Conservation (phyloP, 2,797 vertebrate species). For the Poecilia gillii region DNA sequence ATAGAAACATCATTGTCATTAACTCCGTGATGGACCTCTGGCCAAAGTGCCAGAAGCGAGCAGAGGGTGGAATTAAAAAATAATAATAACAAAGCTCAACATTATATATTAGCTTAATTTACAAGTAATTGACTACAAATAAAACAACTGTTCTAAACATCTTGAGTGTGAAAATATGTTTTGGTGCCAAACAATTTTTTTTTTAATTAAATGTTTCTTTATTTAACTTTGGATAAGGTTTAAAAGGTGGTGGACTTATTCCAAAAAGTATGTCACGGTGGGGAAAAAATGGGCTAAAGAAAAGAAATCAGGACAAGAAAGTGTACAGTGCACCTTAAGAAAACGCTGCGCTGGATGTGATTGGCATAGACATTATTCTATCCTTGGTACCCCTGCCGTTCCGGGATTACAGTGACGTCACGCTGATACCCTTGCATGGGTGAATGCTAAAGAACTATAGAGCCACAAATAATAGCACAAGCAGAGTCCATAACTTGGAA, state of each 20-base stretch:
- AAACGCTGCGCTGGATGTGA: slow-evolving; percentile 82
- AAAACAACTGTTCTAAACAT: slow-evolving; percentile 5
- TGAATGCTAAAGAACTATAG: slow-evolving; percentile 91
- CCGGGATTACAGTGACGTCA: slow-evolving; percentile 97
- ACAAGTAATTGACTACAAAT: slow-evolving; percentile 26
- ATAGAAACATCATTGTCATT: slow-evolving; percentile 80
- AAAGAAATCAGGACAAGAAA: slow-evolving; percentile 65
- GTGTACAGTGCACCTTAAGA: slow-evolving; percentile 81
- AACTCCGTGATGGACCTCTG: slow-evolving; percentile 76
- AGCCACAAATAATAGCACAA: slow-evolving; percentile 94
- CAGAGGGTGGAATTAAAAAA: slow-evolving; percentile 48
- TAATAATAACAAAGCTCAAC: slow-evolving; percentile 3
- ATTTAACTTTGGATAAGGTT: not conserved
- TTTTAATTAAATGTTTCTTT: not conserved
- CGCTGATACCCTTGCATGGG: slow-evolving; percentile 90
- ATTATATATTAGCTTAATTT: slow-evolving; percentile 12
- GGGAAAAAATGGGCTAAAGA: slow-evolving; percentile 7
- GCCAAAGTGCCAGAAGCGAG: slow-evolving; percentile 65
- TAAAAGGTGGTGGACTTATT: slow-evolving; percentile 25
- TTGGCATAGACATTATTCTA: slow-evolving; percentile 88
- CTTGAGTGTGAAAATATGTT: not conserved
- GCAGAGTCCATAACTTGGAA: slow-evolving; percentile 90
- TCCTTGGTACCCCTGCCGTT: slow-evolving; percentile 85
- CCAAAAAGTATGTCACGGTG: slow-evolving; percentile 15
- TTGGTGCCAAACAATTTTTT: not conserved